A percentile compares a stretch with the other conserved stretches of the same genome.
Conservation (phyloP, 2,113 vertebrate species). For the Aspidoscelis tigris region DNA sequence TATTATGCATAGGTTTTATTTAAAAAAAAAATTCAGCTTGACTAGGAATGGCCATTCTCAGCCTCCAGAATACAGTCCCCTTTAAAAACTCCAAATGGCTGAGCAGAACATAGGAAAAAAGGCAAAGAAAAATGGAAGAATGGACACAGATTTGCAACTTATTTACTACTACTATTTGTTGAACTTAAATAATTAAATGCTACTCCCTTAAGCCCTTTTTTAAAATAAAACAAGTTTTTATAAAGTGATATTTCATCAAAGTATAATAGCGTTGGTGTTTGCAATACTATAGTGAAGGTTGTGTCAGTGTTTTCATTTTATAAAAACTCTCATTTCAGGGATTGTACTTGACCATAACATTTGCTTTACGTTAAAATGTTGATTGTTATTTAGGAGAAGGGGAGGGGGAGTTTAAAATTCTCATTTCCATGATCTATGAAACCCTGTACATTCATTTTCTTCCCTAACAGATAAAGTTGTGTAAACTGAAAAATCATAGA, state of each 20-base stretch:
- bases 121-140: conserved; percentile 37
- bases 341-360: conserved; percentile 81
- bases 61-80: conserved; percentile 59
- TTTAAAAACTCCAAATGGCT: conserved; percentile 43
- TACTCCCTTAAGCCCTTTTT: conserved; percentile 24
- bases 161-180: conserved; percentile 54
- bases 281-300: conserved; percentile 87
- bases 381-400: conserved; percentile 64
- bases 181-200: conserved; percentile 64
- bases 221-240: conserved; percentile 48
- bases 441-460: neutral
- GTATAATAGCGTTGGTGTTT: conserved; percentile 80
- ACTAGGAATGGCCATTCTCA: conserved; percentile 64
- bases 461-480: neutral
- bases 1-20: conserved; percentile 5
- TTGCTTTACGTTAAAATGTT: conserved; percentile 79
- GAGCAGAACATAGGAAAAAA: conserved; percentile 37
- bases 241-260: conserved; percentile 51
- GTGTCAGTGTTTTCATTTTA: conserved; percentile 83
- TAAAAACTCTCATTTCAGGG: conserved; percentile 78
- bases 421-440: neutral
- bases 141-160: conserved; percentile 30
- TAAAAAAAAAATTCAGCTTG: conserved; percentile 43
- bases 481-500: neutral
- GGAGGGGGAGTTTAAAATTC: neutral